Percentiles rank a stretch among this genome's conserved stretches.
These are phyloP conservation scores for Loxodonta africana DNA, from an alignment of 2,113 vertebrate genomes.

Conservation along the genomic window DNA sequence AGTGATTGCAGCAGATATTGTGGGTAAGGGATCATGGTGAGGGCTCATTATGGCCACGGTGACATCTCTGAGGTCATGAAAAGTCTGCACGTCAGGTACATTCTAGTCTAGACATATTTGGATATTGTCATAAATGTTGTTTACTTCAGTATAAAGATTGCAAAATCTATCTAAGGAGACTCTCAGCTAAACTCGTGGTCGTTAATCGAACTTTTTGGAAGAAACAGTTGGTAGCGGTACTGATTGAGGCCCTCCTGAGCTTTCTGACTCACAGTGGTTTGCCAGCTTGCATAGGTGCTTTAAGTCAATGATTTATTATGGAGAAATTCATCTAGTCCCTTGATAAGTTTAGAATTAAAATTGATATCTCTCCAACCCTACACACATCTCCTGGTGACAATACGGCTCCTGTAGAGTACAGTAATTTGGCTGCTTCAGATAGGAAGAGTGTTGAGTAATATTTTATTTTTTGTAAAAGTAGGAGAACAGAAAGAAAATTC, in stretches of 20 bases:
- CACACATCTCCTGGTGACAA: background rate
- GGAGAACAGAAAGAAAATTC: background rate
- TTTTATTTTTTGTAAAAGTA: background rate
- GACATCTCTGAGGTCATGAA: background rate
- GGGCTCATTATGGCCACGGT: background rate
- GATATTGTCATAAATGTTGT: background rate
- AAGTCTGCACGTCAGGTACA: background rate
- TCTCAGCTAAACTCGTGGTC: background rate
- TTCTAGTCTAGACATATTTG: background rate
- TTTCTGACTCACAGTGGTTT: background rate
- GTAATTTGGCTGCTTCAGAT: background rate
- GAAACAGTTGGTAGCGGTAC: background rate
- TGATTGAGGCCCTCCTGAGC: background rate
- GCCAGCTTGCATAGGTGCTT: background rate
- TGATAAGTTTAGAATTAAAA: slow-evolving; percentile 37
- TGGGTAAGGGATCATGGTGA: background rate
- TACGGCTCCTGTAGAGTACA: background rate
- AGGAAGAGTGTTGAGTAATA: background rate
- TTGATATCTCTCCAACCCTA: background rate
- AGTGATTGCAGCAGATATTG: background rate
- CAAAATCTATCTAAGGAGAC: background rate
- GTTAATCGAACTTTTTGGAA: background rate
- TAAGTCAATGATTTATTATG: slow-evolving; percentile 11
- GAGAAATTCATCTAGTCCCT: background rate
- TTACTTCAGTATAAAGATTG: background rate